Evolutionary conservation across 1,140 invertebrate genomes (phyloP), one percentile per base, ranked within the genome.

Genomic region (Meloidogyne chitwoodi): DNA sequence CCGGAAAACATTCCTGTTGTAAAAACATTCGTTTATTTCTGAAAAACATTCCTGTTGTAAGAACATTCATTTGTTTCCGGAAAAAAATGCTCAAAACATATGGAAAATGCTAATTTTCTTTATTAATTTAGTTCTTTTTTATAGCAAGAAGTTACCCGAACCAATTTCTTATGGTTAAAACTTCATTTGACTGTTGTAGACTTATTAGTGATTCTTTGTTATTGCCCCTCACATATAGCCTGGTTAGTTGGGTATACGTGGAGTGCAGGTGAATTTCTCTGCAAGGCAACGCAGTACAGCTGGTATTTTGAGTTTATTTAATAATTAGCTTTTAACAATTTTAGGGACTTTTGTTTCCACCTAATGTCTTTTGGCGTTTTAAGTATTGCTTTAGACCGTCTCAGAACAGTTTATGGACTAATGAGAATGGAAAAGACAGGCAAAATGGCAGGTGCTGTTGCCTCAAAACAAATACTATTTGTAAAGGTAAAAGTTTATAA

Each of bases 311-410:
- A 38, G 68, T n/a, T 48, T 75, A 44, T 24, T 24, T 26, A 2
- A 8, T n/a, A 56, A 10, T 16, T 76, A 27, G 14, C 16, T 24
- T 76, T 38, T 31, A 10, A 38, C 16, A 3, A 22, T 26, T 80
- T 34, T 24, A 80, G 79, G 80, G 83, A 83, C 64, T 82, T 82
- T 65, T 84, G 78, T 27, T 82, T 83, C 31, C 81, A 82, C 69
- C 34, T 82, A 63, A 80, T 83, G 79, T 83, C 82, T 6, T 82
- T 82, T 62, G 82, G 76, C 0, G 82, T 82, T 14, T 77, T 84
- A 26, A 71, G 81, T 0, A 82, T 82, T 69, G 82, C 81, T 16
- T 65, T 82, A 16, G 81, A 82, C 64, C 82, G 81, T 11, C 68
- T 82, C n/a, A 77, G 81, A 14, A 82, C 82, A 16, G 81, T 82